These are phyloP conservation scores for Petrosia ficiformis DNA, from an alignment of 37 sponge, comb jelly and placozoan species.

Conservation along the genomic window DNA sequence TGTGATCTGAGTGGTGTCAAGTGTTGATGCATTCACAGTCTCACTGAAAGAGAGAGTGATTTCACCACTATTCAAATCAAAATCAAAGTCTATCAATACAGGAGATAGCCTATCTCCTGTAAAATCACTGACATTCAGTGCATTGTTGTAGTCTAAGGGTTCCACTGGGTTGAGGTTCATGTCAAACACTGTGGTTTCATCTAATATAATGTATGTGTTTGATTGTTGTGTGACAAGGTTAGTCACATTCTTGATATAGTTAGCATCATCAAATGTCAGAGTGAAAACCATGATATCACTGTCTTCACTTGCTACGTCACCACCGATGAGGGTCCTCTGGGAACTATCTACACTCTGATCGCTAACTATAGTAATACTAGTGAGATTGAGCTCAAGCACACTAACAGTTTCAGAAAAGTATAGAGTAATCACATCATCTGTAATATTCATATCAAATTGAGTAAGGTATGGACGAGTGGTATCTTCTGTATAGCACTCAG, in stretches of 20 bases:
- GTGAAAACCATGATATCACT: conserved; percentile 39
- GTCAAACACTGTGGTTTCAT: conserved; percentile 62
- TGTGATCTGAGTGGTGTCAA: conserved; percentile 66
- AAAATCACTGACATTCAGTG: conserved; percentile 35
- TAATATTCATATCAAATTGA: conserved; percentile 70
- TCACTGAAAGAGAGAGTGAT: conserved; percentile 76
- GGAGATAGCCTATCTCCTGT: conserved; percentile 53
- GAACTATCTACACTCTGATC: conserved; percentile 11
- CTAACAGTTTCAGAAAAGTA: conserved; percentile 87
- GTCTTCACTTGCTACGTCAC: conserved; percentile 34
- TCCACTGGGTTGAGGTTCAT: conserved; percentile 67
- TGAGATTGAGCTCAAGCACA: conserved; percentile 49
- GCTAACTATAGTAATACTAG: conserved; percentile 61
- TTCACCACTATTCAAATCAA: conserved; percentile 70
- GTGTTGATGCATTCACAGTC: conserved; percentile 68
- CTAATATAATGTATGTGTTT: conserved; percentile 64
- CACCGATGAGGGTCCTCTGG: conserved; percentile 53
- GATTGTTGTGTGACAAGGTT: conserved; percentile 35
- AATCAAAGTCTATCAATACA: conserved; percentile 33
- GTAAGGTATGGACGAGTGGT: conserved; percentile 65
- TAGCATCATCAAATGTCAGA: conserved; percentile 71
- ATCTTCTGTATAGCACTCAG: conserved; percentile 68
- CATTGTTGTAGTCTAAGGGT: conserved; percentile 20
- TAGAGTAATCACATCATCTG: conserved; percentile 57
- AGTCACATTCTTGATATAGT: conserved; percentile 72